phyloP scores from a whole-genome alignment of 2,888 invertebrate genomes.

The Silvanus unidentatus region DNA sequence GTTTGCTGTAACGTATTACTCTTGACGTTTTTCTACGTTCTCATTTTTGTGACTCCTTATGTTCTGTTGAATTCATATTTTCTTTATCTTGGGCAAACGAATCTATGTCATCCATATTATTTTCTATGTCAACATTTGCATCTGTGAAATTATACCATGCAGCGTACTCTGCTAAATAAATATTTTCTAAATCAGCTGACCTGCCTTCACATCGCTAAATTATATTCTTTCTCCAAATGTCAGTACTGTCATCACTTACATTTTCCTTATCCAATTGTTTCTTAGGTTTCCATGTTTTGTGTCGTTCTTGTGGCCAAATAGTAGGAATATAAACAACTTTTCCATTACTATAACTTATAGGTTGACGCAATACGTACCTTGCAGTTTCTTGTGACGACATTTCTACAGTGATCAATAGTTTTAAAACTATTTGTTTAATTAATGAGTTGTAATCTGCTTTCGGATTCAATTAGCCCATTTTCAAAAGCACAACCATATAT shows the following conservation, averaged over 20 bases:
- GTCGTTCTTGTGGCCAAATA: slow-evolving; percentile 40
- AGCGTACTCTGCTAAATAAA: slow-evolving; percentile 41
- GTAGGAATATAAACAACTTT: slow-evolving; percentile 38
- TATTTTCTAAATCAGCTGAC: slow-evolving; percentile 33
- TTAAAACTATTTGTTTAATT: slow-evolving; percentile 27
- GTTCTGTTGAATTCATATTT: slow-evolving; percentile 25
- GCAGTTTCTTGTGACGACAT: slow-evolving; percentile 44
- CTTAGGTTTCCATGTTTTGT: slow-evolving; percentile 32
- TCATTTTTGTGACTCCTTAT: slow-evolving; percentile 10
- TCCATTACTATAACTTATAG: slow-evolving; percentile 38
- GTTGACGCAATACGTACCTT: slow-evolving; percentile 43
- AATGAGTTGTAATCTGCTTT: not conserved
- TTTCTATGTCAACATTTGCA: no score
- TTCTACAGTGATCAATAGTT: slow-evolving; percentile 36
- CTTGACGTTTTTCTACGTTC: no score
- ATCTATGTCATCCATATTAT: no score
- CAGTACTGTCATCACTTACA: slow-evolving; percentile 35
- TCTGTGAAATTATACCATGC: slow-evolving; percentile 13
- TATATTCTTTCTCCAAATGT: slow-evolving; percentile 43
- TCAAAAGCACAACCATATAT: slow-evolving; percentile 40
- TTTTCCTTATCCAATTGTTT: slow-evolving; percentile 29
- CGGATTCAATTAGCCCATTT: slow-evolving; percentile 26
- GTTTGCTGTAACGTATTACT: no score
- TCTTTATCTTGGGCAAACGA: no score
- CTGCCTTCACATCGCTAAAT: slow-evolving; percentile 42